Percentiles rank a stretch among this genome's conserved stretches.
Conservation (phyloP, 23 tunicate genomes). For the Oikopleura albicans region DNA sequence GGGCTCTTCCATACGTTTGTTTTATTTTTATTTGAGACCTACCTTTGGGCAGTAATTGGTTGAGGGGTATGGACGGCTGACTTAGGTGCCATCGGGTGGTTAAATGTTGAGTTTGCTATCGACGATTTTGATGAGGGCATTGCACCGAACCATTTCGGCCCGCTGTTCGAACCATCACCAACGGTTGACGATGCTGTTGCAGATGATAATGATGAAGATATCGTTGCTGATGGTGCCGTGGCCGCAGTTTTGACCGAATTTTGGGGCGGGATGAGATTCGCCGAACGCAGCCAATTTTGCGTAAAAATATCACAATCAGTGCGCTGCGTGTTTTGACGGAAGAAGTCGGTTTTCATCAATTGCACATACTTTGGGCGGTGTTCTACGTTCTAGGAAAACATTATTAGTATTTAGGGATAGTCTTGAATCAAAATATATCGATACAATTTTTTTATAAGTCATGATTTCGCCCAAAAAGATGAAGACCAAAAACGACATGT, state of each 20-base stretch:
- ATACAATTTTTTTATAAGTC: no score
- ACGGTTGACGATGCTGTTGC: no score
- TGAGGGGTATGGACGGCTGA: conserved; percentile 10
- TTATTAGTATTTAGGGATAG: no score
- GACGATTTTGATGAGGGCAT: neutral
- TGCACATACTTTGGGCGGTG: conserved; percentile 74
- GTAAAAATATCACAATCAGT: neutral
- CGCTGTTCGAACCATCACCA: no score
- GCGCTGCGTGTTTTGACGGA: neutral
- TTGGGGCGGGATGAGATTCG: neutral
- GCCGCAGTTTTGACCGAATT: neutral
- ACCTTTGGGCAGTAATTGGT: neutral
- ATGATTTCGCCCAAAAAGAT: no score
- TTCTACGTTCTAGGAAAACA: conserved; percentile 9
- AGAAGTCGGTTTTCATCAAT: conserved; percentile 46
- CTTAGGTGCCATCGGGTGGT: neutral
- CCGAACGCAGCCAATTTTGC: neutral
- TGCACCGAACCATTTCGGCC: neutral
- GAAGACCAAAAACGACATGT: no score
- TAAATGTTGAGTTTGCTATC: neutral
- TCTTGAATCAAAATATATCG: no score
- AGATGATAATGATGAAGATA: no score
- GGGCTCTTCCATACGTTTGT: no score
- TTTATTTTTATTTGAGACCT: no score
- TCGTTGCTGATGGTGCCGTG: no score